Conservation (phyloP, 2,113 vertebrate species). For the Montifringilla adamsi region DNA sequence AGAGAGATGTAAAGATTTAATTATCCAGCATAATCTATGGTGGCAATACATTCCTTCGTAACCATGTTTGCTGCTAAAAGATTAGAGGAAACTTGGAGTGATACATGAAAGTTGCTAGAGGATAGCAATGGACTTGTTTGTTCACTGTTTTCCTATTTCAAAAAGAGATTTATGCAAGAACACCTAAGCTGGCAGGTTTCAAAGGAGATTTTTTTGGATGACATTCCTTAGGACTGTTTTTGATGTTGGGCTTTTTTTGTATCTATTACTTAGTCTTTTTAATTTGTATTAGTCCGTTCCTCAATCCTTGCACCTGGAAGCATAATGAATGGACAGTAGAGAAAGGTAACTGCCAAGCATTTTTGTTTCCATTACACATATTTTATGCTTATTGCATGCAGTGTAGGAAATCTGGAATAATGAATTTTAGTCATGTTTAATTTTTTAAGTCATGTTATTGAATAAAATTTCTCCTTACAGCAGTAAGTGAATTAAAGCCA, state of each 20-base stretch:
- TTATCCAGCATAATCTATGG: neutral
- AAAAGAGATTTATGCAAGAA: neutral
- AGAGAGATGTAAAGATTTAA: neutral
- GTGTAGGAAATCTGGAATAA: neutral
- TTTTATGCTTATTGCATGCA: neutral
- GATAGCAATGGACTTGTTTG: neutral
- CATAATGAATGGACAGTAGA: neutral
- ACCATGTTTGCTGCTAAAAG: neutral
- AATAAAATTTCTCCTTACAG: neutral
- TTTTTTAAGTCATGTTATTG: neutral
- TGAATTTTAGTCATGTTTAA: neutral
- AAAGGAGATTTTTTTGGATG: neutral
- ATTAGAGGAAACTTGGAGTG: neutral
- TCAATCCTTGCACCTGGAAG: neutral
- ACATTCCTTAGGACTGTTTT: neutral
- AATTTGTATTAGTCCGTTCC: neutral
- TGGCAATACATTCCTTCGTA: neutral
- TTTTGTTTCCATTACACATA: neutral
- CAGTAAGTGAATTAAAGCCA: neutral
- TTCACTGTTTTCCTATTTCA: neutral
- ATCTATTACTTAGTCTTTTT: neutral
- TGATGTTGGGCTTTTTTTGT: neutral
- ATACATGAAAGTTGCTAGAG: neutral
- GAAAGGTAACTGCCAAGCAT: neutral
- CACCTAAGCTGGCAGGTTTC: neutral